A percentile compares a stretch with the other conserved stretches of the same genome.
These are phyloP conservation scores for Rhopalosiphum maidis DNA, from an alignment of 1,140 invertebrate species.

Conservation along the genomic window DNA sequence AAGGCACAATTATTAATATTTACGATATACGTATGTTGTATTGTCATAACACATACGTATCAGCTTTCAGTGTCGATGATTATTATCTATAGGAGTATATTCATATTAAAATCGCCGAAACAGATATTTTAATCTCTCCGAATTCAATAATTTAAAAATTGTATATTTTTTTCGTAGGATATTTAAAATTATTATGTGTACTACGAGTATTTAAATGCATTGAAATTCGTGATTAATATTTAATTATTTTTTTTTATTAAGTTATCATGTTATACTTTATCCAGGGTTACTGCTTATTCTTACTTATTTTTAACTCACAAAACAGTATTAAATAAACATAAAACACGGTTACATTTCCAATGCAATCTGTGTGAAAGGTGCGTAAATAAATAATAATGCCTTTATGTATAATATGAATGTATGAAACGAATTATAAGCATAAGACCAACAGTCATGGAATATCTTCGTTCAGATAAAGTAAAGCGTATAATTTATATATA, in stretches of 20 bases:
- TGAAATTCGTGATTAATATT: background rate
- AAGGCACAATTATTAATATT: background rate
- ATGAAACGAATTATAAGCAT: background rate
- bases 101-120: background rate
- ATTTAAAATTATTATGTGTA: background rate
- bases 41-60: no score
- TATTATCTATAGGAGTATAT: background rate
- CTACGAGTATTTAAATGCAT: no score
- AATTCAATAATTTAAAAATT: background rate
- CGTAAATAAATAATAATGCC: background rate
- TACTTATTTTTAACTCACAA: background rate
- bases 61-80: background rate
- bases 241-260: background rate
- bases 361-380: background rate
- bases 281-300: background rate
- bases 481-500: background rate
- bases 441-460: background rate
- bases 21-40: background rate
- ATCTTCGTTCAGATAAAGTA: background rate
- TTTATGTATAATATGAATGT: background rate
- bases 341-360: background rate
- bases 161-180: background rate
- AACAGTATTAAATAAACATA: background rate
- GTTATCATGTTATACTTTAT: background rate
- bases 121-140: background rate